phyloP scores from a whole-genome alignment of 53 echinoderm and acorn worm genomes.

The Holothuria leucospilota region DNA sequence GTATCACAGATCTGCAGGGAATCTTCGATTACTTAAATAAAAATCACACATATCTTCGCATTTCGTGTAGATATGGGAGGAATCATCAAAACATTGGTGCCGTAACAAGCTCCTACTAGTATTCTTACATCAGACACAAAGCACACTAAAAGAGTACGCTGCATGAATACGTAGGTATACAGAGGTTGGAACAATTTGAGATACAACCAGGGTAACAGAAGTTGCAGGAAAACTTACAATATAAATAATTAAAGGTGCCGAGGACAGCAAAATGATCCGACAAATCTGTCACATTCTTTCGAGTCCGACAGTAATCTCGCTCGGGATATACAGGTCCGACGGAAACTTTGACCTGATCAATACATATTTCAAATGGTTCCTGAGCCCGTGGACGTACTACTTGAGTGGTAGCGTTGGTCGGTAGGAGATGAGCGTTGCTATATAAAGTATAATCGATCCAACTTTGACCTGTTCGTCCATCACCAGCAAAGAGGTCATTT shows the following conservation, averaged over 20 bases:
- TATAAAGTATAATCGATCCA: conserved; percentile 86
- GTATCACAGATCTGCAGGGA: too few relatives aligned
- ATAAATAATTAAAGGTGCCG: conserved; percentile 61
- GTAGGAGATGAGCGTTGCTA: conserved; percentile 74
- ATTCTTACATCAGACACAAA: too few relatives aligned
- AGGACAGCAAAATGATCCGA: conserved; percentile 90
- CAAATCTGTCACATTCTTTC: conserved; percentile 71
- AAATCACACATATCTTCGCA: too few relatives aligned
- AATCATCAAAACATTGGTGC: too few relatives aligned
- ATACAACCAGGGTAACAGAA: neutral
- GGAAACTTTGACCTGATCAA: conserved; percentile 51
- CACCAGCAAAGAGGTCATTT: conserved; percentile 73
- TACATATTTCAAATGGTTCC: conserved; percentile 71
- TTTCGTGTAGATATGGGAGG: too few relatives aligned
- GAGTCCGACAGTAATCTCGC: conserved; percentile 47
- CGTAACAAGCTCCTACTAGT: too few relatives aligned
- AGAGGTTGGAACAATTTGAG: too few relatives aligned
- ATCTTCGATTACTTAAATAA: too few relatives aligned
- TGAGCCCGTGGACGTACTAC: conserved; percentile 63
- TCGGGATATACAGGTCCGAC: conserved; percentile 68
- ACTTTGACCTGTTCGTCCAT: conserved; percentile 29
- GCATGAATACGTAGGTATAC: too few relatives aligned
- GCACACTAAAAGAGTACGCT: too few relatives aligned
- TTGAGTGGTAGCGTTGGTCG: conserved; percentile 56
- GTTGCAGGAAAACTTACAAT: neutral